phyloP scores from a whole-genome alignment of 1,140 invertebrate genomes.

The Microplitis demolitor region DNA sequence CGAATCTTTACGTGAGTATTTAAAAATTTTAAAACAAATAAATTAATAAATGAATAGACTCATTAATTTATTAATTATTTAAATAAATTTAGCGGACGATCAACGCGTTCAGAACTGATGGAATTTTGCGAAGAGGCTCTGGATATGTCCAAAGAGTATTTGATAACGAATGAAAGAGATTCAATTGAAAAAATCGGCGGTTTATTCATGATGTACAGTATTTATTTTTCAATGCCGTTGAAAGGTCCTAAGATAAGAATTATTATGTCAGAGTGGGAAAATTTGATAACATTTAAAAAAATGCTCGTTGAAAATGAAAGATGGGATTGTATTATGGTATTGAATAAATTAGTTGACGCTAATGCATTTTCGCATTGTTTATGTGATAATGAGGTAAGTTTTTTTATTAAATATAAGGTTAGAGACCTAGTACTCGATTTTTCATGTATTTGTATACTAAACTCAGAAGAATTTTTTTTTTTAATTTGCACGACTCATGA shows the following conservation, averaged over 20 bases:
- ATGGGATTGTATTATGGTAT: slow-evolving; percentile 53
- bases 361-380: slow-evolving; percentile 48
- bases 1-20: slow-evolving; percentile 50
- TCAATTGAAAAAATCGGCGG: slow-evolving; percentile 51
- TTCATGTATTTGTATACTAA: too few species aligned
- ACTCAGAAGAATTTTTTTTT: too few species aligned
- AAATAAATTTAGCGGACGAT: slow-evolving; percentile 39
- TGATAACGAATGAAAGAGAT: slow-evolving; percentile 34
- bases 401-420: too few species aligned
- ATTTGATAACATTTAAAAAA: slow-evolving; percentile 42
- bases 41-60: too few species aligned
- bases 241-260: slow-evolving; percentile 49
- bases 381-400: slow-evolving; percentile 48
- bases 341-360: slow-evolving; percentile 49
- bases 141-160: slow-evolving; percentile 49
- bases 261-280: slow-evolving; percentile 46
- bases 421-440: too few species aligned
- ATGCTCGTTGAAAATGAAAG: slow-evolving; percentile 46
- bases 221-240: slow-evolving; percentile 55
- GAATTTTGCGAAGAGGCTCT: slow-evolving; percentile 55
- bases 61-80: slow-evolving; percentile 11
- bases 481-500: too few species aligned
- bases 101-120: slow-evolving; percentile 42
- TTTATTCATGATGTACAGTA: slow-evolving; percentile 52
- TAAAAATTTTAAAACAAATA: too few species aligned